Conservation (phyloP, 2,113 vertebrate species). For the Chrysochloris asiatica region DNA sequence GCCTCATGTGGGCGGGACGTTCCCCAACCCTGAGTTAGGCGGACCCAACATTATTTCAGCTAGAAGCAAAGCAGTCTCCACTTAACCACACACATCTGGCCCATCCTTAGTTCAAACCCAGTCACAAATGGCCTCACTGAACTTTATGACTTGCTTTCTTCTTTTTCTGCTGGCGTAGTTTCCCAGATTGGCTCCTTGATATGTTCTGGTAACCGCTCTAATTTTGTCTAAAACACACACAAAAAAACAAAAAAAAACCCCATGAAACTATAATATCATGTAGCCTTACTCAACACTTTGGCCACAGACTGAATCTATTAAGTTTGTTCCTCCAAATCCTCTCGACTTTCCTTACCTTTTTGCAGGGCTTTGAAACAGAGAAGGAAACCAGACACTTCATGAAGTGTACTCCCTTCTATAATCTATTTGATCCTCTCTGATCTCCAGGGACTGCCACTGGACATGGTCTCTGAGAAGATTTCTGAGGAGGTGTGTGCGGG, state of each 20-base stretch:
- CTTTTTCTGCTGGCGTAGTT: slow-evolving; percentile 73
- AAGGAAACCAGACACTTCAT: not conserved
- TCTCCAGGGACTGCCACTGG: not conserved
- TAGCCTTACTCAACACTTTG: not conserved
- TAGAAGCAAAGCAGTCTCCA: not conserved
- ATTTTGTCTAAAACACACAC: slow-evolving; percentile 84
- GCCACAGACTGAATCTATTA: not conserved
- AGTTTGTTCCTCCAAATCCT: not conserved
- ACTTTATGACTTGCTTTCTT: slow-evolving; percentile 75
- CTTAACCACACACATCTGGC: no score
- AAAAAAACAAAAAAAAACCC: slow-evolving; percentile 63
- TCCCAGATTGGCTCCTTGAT: slow-evolving; percentile 93
- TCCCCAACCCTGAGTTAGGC: no score
- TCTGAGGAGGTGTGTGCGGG: not conserved
- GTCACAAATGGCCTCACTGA: not conserved
- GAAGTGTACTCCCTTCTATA: not conserved
- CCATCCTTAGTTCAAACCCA: not conserved
- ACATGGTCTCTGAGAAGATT: not conserved
- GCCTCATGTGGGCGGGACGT: no score
- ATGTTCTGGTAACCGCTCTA: slow-evolving; percentile 94
- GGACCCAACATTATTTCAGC: not conserved
- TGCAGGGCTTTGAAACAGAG: not conserved
- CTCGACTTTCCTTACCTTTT: not conserved
- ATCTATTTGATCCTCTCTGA: not conserved
- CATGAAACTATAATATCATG: not conserved